Conservation (phyloP, 1,140 invertebrate genomes). For the Rhizoglyphus robini region DNA sequence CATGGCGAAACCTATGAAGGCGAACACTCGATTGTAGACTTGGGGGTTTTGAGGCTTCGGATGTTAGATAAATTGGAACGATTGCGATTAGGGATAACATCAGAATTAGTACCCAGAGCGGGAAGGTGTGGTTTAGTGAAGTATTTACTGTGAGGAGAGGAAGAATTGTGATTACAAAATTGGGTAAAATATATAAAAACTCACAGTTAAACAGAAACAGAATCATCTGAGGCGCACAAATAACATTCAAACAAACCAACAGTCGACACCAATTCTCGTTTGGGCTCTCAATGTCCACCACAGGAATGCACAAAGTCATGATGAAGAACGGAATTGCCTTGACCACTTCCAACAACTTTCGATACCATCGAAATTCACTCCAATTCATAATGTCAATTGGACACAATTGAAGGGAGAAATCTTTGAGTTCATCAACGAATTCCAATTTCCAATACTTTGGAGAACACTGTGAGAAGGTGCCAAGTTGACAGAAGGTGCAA, state of each 20-base stretch:
- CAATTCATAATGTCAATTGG: conserved; percentile 41
- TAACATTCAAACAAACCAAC: conserved; percentile 43
- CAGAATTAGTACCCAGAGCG: not conserved
- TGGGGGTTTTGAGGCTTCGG: conserved; percentile 31
- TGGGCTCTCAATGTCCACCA: conserved; percentile 42
- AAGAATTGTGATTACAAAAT: conserved; percentile 4
- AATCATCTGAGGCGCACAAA: conserved; percentile 39
- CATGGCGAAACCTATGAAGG: conserved; percentile 48
- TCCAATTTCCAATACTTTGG: not conserved
- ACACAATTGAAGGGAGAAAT: conserved; percentile 42
- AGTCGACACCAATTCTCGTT: conserved; percentile 47
- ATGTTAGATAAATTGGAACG: conserved; percentile 31
- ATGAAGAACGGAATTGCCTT: conserved; percentile 40
- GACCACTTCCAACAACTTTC: not conserved
- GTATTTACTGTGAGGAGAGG: not conserved
- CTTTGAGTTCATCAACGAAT: conserved; percentile 21
- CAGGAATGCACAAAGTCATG: conserved; percentile 45
- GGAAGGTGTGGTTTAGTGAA: not conserved
- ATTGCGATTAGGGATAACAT: not conserved
- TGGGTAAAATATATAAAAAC: not conserved
- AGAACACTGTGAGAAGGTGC: too few species aligned
- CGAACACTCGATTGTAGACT: conserved; percentile 38
- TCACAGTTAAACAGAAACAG: not conserved
- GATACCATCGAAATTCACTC: conserved; percentile 34
- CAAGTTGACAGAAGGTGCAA: too few species aligned